phyloP scores from a whole-genome alignment of 2,797 vertebrate species.

The Microctenopoma stevenorrisi region DNA sequence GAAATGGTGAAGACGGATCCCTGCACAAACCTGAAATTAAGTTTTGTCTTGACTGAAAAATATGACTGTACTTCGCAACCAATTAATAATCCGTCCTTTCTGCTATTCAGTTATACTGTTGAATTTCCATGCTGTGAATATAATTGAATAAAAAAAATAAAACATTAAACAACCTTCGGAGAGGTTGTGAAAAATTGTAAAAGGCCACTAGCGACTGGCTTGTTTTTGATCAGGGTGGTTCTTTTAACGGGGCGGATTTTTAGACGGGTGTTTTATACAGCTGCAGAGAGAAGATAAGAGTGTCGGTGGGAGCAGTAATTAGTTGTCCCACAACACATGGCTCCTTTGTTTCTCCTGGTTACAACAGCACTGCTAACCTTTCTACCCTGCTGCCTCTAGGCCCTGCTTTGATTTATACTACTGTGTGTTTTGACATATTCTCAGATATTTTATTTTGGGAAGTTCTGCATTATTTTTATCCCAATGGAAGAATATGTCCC shows the following conservation, averaged over 20 bases:
- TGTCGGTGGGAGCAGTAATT: slow-evolving; percentile 43
- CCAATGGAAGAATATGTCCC: slow-evolving; percentile 3
- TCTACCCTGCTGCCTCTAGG: slow-evolving; percentile 35
- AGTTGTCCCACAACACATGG: slow-evolving; percentile 52
- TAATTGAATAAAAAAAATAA: slow-evolving; percentile 12
- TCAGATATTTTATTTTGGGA: slow-evolving; percentile 22
- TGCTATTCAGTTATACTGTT: slow-evolving; percentile 17
- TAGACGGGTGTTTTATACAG: slow-evolving; percentile 42
- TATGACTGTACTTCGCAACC: neutral
- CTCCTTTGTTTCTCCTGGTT: slow-evolving; percentile 54
- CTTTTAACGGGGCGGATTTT: slow-evolving; percentile 52
- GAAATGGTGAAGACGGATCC: no score
- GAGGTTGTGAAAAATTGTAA: slow-evolving; percentile 15
- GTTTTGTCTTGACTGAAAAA: neutral
- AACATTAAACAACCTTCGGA: slow-evolving; percentile 36
- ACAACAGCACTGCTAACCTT: slow-evolving; percentile 42
- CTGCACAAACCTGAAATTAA: no score
- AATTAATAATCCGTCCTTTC: slow-evolving; percentile 12
- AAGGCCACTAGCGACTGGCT: neutral
- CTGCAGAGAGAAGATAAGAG: slow-evolving; percentile 71
- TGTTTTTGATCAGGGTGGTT: slow-evolving; percentile 51
- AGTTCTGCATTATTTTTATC: slow-evolving; percentile 23
- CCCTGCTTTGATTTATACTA: slow-evolving; percentile 34
- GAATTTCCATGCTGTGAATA: slow-evolving; percentile 38
- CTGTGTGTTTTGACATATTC: slow-evolving; percentile 37